Evolutionary conservation across 2,888 invertebrate genomes (phyloP).

Genomic region (Latrodectus hesperus): DNA sequence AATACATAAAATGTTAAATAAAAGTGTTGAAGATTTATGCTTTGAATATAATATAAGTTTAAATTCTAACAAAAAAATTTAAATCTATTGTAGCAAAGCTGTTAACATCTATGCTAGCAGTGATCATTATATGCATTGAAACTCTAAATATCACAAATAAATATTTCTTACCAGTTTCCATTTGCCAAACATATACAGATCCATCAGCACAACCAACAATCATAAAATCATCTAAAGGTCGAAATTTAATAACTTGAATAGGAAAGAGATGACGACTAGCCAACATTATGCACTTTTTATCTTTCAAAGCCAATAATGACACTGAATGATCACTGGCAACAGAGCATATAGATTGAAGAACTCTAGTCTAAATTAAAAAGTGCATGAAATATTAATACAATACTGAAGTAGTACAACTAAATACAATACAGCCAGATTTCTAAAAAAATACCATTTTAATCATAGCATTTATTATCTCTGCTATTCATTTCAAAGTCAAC

Average conservation of each 20-base stretch:
- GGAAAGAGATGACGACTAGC: constrained; percentile 97
- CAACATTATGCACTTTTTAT: constrained; percentile 94
- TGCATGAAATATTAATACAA: constrained; percentile 4
- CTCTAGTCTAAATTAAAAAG: constrained; percentile 82
- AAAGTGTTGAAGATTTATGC: no score
- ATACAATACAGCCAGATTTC: background rate
- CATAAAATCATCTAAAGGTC: constrained; percentile 97
- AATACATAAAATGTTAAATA: no score
- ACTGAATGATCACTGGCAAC: constrained; percentile 99
- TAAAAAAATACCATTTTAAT: background rate
- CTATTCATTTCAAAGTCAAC: no score
- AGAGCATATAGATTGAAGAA: constrained; percentile 95
- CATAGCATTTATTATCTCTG: no score
- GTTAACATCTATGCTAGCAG: no score
- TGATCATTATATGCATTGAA: no score
- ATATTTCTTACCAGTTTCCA: constrained; percentile 86
- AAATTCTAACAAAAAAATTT: no score
- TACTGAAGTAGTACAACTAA: background rate
- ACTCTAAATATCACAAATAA: no score
- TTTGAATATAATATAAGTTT: no score
- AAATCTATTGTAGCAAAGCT: no score
- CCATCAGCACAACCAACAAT: constrained; percentile 98
- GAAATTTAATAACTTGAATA: constrained; percentile 95
- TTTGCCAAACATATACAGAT: constrained; percentile 99
- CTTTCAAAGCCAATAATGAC: constrained; percentile 90